Base-by-base conservation (phyloP, 2,113 vertebrate species). In the Cryptotis parvus region DNA sequence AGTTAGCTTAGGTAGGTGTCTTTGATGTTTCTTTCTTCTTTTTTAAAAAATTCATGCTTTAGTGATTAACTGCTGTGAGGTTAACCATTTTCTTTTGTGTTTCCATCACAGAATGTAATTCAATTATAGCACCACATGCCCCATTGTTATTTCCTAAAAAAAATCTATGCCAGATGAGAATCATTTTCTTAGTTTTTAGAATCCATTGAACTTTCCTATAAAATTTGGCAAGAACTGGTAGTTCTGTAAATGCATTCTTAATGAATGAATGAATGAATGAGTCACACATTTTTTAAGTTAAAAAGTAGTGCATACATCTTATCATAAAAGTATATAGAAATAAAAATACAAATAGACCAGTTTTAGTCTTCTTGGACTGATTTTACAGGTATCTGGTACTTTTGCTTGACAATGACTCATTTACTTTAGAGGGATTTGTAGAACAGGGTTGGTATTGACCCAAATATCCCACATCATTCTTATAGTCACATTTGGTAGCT, bases 391-490 rank as follows among this genome's bases (percentile, higher is more conserved):
- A 8, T 77, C 39, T 39, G 27, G 10, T 76, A 4, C 72, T 92
- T 33, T 58, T 92, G 39, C 22, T 69, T 84, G 70, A 29, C 18
- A 77, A 63, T 58, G 55, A 68, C 49, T 58, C 29, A 58, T 79
- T 89, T 43, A 14, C 58, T 90, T 68, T 58, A 81, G 55, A 52
- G 37, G 61, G 16, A 61, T 72, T 92, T 83, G 86, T 84, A 70
- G 74, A 73, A 84, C 76, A 81, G 70, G 35, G 3, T 35, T 83
- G 87, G 78, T 79, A 90, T 66, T 68, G 83, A 20, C 33, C 72
- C 89, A 94, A 79, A 95, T 55, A 24, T 77, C 72, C 37, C 75
- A 86, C 75, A 72, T 61, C 52, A 74, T 78, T 88, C 58, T 86
- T 91, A n/a, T 39, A 65, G 79, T 37, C 83, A 83, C 27, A 26